Percentiles rank a stretch among this genome's conserved stretches.
Evolutionary conservation across 2,113 vertebrate species (phyloP).

Genomic region (Misgurnus mizolepis): DNA sequence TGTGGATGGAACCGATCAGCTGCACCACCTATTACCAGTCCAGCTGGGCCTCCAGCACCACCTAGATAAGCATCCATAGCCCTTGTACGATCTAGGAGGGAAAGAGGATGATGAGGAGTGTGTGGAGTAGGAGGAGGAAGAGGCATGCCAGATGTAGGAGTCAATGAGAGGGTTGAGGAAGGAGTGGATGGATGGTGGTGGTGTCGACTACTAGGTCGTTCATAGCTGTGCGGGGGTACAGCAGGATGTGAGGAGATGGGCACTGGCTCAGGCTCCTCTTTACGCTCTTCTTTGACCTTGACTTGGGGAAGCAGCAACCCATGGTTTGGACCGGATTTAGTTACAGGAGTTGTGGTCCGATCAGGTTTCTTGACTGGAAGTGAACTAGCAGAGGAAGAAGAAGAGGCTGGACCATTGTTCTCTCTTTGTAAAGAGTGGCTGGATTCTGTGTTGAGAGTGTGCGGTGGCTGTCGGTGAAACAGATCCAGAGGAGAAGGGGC

Average conservation of each 20-base stretch:
- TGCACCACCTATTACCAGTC: slow-evolving; percentile 65
- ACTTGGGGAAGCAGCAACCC: slow-evolving; percentile 61
- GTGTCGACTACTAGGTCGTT: slow-evolving; percentile 72
- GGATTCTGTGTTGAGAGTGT: slow-evolving; percentile 62
- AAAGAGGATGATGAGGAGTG: slow-evolving; percentile 61
- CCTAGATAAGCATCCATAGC: slow-evolving; percentile 70
- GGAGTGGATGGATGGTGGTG: slow-evolving; percentile 68
- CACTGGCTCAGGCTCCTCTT: slow-evolving; percentile 80
- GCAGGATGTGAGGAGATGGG: slow-evolving; percentile 67
- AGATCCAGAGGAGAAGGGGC: slow-evolving; percentile 72
- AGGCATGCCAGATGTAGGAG: slow-evolving; percentile 47
- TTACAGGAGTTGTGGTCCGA: slow-evolving; percentile 68
- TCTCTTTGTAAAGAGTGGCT: slow-evolving; percentile 72
- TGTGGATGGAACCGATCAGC: slow-evolving; percentile 67
- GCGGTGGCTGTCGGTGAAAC: slow-evolving; percentile 63
- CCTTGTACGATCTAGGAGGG: slow-evolving; percentile 70
- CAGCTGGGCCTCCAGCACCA: slow-evolving; percentile 56
- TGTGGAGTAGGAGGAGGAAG: slow-evolving; percentile 55
- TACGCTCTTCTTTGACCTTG: slow-evolving; percentile 85
- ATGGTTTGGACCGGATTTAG: slow-evolving; percentile 59
- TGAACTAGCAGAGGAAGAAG: slow-evolving; percentile 65
- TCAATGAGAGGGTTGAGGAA: slow-evolving; percentile 50
- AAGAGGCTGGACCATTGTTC: slow-evolving; percentile 61
- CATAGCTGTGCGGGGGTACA: slow-evolving; percentile 63
- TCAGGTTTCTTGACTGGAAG: slow-evolving; percentile 73